Evolutionary conservation across 2,888 invertebrate species (phyloP).

Genomic region (Cosmia trapezina): DNA sequence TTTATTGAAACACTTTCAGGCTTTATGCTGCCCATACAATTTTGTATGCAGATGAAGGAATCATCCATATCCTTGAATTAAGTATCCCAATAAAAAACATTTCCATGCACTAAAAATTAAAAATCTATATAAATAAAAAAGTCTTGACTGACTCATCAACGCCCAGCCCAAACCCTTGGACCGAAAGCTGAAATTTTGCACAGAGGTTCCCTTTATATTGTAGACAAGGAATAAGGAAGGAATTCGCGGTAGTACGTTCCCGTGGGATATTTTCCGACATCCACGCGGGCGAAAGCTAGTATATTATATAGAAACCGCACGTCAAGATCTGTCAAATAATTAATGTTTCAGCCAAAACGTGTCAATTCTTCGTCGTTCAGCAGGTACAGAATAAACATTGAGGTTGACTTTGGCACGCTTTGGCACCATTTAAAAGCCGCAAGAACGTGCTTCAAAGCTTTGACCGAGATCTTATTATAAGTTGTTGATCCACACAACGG

Average conservation of each 20-base stretch:
- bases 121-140: too few species aligned
- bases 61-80: not conserved
- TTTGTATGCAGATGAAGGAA: not conserved
- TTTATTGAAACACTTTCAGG: constrained; percentile 24
- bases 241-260: too few species aligned
- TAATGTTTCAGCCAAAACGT: too few species aligned
- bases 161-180: too few species aligned
- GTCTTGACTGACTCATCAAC: too few species aligned
- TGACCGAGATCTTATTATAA: constrained; percentile 12
- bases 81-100: not conserved
- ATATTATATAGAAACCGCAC: too few species aligned
- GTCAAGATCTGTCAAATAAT: not conserved
- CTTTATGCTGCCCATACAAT: not conserved
- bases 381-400: constrained; percentile 1
- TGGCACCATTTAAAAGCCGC: constrained; percentile 16
- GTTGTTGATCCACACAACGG: not conserved
- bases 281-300: too few species aligned
- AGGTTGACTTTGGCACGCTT: constrained; percentile 13
- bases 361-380: not conserved
- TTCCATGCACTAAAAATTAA: too few species aligned
- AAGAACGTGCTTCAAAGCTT: constrained; percentile 19
- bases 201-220: too few species aligned
- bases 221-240: too few species aligned
- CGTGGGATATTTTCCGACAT: too few species aligned
- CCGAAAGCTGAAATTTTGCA: too few species aligned